Conservation (phyloP, 2,888 invertebrate genomes). For the Tetheella fluctuosa region DNA sequence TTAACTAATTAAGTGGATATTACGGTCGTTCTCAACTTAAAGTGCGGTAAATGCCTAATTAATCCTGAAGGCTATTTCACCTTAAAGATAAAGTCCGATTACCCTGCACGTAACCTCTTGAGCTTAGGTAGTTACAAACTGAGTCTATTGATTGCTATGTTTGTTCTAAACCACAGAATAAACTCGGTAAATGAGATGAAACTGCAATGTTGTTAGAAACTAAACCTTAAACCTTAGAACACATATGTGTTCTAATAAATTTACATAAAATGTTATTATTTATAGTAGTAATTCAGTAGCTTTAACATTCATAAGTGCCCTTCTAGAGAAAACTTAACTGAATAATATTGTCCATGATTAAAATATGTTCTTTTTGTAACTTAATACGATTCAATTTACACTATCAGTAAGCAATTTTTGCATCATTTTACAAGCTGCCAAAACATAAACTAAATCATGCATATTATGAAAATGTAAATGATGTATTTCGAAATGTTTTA, state of each 20-base stretch:
- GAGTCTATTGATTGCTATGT: not conserved
- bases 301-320: no score
- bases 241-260: not conserved
- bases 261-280: not conserved
- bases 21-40: not conserved
- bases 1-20: slow-evolving; percentile 5
- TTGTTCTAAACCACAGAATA: not conserved
- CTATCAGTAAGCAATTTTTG: no score
- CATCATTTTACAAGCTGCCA: no score
- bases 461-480: no score
- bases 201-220: not conserved
- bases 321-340: no score
- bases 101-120: not conserved
- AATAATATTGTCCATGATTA: no score
- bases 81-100: not conserved
- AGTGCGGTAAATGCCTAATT: not conserved
- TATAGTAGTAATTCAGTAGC: not conserved
- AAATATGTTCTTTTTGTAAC: no score
- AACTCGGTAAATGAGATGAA: not conserved
- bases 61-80: not conserved
- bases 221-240: not conserved
- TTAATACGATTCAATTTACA: no score
- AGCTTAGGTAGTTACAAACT: not conserved
- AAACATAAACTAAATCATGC: no score
- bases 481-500: no score